Evolutionary conservation across 2,888 invertebrate species (phyloP), one percentile per base, ranked within the genome.

Genomic region (Macaria liturata): DNA sequence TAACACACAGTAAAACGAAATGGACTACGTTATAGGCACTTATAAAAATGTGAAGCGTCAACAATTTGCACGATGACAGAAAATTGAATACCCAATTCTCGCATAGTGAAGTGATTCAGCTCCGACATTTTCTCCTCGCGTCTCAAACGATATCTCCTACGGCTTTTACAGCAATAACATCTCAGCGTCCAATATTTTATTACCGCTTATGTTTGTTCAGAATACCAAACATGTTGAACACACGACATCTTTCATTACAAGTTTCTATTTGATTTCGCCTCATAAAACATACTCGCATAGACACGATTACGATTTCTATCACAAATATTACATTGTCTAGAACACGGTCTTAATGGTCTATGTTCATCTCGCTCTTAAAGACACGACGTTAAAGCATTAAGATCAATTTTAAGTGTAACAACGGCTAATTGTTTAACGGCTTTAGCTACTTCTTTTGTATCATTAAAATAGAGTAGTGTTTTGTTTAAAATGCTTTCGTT

Each of bases 251-350:
- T 87, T 86, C 87, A 90, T 89, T 89, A 84, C 90, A 87, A 85
- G 91, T 91, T 91, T 91, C 91, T 91, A 91, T 91, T 91, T 91
- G 91, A 88, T 91, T 89, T 86, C 80, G 83, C 76, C 81, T 86
- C 89, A 87, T 89, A 89, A 88, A 89, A 85, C 78, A 71, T 74
- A 80, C 84, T 89, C 79, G 80, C 87, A 81, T 80, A 75, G 79
- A 82, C 75, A 76, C 83, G 87, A 89, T 89, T 89, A 88, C 78
- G 88, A 86, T 90, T 87, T 88, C 89, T 87, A 88, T 90, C 83
- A 88, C 88, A 88, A 86, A 85, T 86, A 85, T 83, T 80, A 87
- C 84, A 83, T 78, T 81, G 83, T 86, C 79, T 75, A 75, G 74
- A 69, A 67, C 54, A 51, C 44, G 34, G 32, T 69, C 49, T 44